phyloP scores from a whole-genome alignment of 1,140 invertebrate genomes.

The Dreissena rostriformis region DNA sequence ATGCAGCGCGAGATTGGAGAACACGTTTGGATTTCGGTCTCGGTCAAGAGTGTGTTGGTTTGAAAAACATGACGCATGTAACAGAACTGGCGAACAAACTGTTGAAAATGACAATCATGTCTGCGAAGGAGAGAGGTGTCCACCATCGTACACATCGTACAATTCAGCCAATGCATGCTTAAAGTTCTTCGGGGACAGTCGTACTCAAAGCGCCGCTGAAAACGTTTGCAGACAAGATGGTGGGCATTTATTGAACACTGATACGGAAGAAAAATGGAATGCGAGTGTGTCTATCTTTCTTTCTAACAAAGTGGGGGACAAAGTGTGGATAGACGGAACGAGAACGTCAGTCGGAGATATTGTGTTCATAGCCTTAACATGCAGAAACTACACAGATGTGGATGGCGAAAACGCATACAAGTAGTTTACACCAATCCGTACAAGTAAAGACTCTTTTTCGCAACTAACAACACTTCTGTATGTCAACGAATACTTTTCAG shows the following conservation, averaged over 20 bases:
- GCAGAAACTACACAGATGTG: no score
- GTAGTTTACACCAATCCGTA: no score
- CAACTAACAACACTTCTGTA: no score
- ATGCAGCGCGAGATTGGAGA: no score
- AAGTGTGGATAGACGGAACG: not conserved
- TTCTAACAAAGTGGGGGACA: not conserved
- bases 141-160: not conserved
- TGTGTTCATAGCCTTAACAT: no score
- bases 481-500: no score
- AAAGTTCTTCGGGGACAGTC: not conserved
- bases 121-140: not conserved
- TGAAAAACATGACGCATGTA: not conserved
- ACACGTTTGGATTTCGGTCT: no score
- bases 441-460: no score
- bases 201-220: not conserved
- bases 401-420: no score
- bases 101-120: not conserved
- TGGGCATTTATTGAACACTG: not conserved
- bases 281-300: not conserved
- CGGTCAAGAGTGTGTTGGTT: not conserved
- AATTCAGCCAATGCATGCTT: not conserved
- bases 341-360: not conserved
- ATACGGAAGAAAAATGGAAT: constrained; percentile 3
- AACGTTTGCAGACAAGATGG: not conserved
- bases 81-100: not conserved